phyloP scores from a whole-genome alignment of 2,888 invertebrate genomes.

The Pandemis cinnamomeana region DNA sequence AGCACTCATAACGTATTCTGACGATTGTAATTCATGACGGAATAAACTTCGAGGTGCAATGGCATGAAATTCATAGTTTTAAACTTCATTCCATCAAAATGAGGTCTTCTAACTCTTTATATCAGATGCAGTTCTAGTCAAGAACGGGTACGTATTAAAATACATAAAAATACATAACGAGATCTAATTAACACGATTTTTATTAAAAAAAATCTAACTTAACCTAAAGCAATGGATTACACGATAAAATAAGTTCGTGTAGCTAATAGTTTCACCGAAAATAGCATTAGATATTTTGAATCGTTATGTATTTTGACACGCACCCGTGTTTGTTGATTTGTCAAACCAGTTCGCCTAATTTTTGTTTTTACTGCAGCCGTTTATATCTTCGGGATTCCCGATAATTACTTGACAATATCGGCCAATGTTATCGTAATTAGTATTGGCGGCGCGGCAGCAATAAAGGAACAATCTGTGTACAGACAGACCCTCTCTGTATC shows the following conservation, averaged over 20 bases:
- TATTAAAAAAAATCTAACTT: too few relatives aligned
- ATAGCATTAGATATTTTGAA: too few relatives aligned
- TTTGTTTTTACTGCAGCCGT: too few relatives aligned
- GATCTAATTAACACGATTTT: too few relatives aligned
- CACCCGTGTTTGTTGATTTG: too few relatives aligned
- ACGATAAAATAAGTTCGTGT: too few relatives aligned
- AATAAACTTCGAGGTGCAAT: neutral
- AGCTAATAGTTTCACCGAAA: too few relatives aligned
- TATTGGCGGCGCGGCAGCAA: constrained; percentile 46
- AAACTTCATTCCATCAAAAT: neutral
- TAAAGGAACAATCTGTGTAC: constrained; percentile 47
- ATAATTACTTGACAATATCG: constrained; percentile 42
- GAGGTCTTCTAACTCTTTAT: neutral
- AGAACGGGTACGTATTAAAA: too few relatives aligned
- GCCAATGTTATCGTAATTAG: constrained; percentile 45
- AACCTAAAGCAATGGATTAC: too few relatives aligned
- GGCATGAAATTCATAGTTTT: neutral
- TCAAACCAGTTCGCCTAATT: too few relatives aligned
- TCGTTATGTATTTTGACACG: too few relatives aligned
- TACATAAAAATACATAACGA: too few relatives aligned
- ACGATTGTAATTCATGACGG: neutral
- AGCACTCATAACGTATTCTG: neutral
- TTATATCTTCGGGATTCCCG: constrained; percentile 6
- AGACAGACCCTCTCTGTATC: constrained; percentile 41
- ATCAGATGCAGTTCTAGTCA: neutral